Evolutionary conservation across 2,113 vertebrate genomes (phyloP).

Genomic region (Naja naja): DNA sequence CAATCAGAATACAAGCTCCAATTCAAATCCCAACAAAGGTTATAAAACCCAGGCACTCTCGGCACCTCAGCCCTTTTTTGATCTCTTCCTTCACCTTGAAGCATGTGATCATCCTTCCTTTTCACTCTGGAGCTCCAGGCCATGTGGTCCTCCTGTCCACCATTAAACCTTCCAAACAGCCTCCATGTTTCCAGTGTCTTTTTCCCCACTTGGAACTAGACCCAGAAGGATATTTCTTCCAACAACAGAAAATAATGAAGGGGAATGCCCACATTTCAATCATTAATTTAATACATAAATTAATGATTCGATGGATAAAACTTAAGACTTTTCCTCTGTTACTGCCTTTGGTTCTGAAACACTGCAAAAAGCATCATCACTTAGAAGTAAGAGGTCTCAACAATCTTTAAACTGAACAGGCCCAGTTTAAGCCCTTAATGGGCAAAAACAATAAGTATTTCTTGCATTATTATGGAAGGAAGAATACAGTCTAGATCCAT

Average conservation of each 20-base stretch:
- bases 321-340: neutral
- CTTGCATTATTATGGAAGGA: neutral
- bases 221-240: too few relatives aligned
- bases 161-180: too few relatives aligned
- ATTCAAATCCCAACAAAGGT: too few relatives aligned
- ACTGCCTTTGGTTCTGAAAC: neutral
- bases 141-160: too few relatives aligned
- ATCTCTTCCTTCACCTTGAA: too few relatives aligned
- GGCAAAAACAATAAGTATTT: neutral
- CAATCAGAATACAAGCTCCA: too few relatives aligned
- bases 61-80: too few relatives aligned
- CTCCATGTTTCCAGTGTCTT: too few relatives aligned
- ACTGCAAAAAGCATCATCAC: neutral
- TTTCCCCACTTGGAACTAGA: too few relatives aligned
- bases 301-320: neutral
- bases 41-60: too few relatives aligned
- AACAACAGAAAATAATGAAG: neutral
- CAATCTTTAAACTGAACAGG: neutral
- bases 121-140: too few relatives aligned
- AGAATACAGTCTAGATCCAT: neutral
- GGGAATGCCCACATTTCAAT: neutral
- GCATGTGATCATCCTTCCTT: too few relatives aligned
- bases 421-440: neutral
- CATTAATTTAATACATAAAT: neutral
- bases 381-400: neutral